Base-by-base conservation (phyloP, 2,113 vertebrate genomes). In the Microcebus ravelobensis region DNA sequence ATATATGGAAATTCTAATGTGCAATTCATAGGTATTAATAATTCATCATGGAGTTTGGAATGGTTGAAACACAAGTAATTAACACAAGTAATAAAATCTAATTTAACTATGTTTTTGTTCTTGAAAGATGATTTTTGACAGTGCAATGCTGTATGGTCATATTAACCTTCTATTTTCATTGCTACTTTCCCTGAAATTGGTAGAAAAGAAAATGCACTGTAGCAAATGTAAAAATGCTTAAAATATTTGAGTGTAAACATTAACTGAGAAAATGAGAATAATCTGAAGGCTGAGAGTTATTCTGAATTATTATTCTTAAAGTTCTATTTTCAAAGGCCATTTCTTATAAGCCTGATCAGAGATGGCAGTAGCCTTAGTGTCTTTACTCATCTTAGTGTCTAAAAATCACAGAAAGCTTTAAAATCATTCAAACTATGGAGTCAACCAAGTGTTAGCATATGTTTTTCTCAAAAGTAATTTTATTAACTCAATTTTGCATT, bases 191-290 rank as follows among this genome's bases (percentile, higher is more conserved):
- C 39, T 67, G 9, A 77, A 34, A 57, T 50, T 68, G 23, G 36
- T 92, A 0, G 67, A 55, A 89, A 88, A 74, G 5, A 90, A 89
- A 80, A 82, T 84, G 8, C 55, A 88, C 31, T 76, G 4, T 87
- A 31, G 11, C 85, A 82, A 89, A 55, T 45, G 55, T 65, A 94
- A 65, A 13, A 12, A 12, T 73, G 9, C 90, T 55, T 77, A 80
- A 90, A 90, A 39, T 31, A 65, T 73, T 92, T 87, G 11, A 52
- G 17, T 91, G 93, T 91, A 81, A 93, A 52, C 11, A 73, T 94
- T 81, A 59, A 74, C 42, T 94, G 27, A 93, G 65, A 90, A 90
- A 82, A 77, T 91, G 45, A 86, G 70, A 96, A 17, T 36, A 59
- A 23, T 73, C 6, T 82, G n/a, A 59, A 86, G 18, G 6, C 13